phyloP scores from a whole-genome alignment of 2,888 invertebrate species.

The Lycophotia porphyrea region DNA sequence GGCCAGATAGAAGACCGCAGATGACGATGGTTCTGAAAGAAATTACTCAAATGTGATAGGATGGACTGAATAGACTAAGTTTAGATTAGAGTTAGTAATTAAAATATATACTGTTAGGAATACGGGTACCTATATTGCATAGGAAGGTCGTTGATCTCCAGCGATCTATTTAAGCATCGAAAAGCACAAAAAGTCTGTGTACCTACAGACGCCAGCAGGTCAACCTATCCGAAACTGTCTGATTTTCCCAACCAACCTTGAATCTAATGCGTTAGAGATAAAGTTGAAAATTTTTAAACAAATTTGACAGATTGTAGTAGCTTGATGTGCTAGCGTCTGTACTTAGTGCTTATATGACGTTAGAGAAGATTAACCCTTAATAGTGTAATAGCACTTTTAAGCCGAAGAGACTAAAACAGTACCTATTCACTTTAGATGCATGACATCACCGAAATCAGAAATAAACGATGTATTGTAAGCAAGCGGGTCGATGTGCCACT shows the following conservation, averaged over 20 bases:
- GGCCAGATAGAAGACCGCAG: neutral
- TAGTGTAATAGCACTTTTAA: slow-evolving; percentile 22
- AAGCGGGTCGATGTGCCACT: slow-evolving; percentile 18
- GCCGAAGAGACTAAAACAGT: slow-evolving; percentile 16
- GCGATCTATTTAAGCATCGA: slow-evolving; percentile 20
- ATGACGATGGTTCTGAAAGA: neutral
- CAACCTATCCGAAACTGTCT: too few species aligned
- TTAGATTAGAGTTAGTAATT: slow-evolving; percentile 14
- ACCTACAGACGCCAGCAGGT: too few species aligned
- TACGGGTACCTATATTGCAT: slow-evolving; percentile 17
- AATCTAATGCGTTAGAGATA: too few species aligned
- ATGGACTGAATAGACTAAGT: neutral
- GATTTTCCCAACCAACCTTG: too few species aligned
- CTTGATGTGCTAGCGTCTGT: too few species aligned
- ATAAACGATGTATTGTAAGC: slow-evolving; percentile 36
- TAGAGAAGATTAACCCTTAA: slow-evolving; percentile 21
- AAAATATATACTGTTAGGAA: slow-evolving; percentile 18
- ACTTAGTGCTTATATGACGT: slow-evolving; percentile 20
- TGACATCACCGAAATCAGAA: slow-evolving; percentile 51
- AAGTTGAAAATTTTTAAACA: too few species aligned
- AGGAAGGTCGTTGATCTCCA: slow-evolving; percentile 29
- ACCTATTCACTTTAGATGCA: slow-evolving; percentile 8
- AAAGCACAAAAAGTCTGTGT: slow-evolving; percentile 27
- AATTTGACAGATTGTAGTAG: too few species aligned
- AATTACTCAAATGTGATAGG: neutral